These are phyloP conservation scores for Mohoua ochrocephala DNA, from an alignment of 2,113 vertebrate genomes.

Conservation along the genomic window DNA sequence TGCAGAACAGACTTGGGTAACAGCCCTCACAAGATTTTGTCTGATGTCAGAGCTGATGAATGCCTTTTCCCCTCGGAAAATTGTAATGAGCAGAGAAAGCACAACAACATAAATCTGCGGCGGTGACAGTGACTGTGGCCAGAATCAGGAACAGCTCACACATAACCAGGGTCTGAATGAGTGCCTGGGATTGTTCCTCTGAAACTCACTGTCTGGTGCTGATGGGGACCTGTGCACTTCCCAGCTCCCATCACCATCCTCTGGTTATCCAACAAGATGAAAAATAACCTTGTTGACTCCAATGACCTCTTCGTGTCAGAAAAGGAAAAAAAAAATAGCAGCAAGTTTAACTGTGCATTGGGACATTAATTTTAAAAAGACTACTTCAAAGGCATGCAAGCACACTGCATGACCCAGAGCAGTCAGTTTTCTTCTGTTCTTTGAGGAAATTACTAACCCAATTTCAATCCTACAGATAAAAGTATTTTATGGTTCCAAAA, in stretches of 20 bases:
- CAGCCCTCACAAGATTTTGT: background rate
- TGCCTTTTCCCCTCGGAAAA: constrained; percentile 30
- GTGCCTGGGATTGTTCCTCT: background rate
- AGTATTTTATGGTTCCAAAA: constrained; percentile 23
- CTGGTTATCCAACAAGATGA: background rate
- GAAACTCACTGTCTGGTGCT: background rate
- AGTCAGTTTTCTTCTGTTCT: constrained; percentile 50
- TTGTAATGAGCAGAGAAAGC: constrained; percentile 35
- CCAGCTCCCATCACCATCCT: background rate
- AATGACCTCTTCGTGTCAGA: background rate
- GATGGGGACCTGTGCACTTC: background rate
- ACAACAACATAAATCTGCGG: constrained; percentile 11
- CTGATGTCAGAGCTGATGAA: constrained; percentile 43
- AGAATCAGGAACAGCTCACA: background rate
- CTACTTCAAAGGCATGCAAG: constrained; percentile 37
- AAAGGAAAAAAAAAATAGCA: background rate
- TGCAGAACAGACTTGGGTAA: background rate
- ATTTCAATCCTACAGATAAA: constrained; percentile 48
- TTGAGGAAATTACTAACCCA: constrained; percentile 43
- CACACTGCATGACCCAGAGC: constrained; percentile 33
- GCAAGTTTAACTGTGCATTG: background rate
- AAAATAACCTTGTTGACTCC: constrained; percentile 28
- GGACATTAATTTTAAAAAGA: constrained; percentile 55
- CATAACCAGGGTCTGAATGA: background rate
- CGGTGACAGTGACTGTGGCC: background rate